A percentile compares a stretch with the other conserved stretches of the same genome.
phyloP scores from a whole-genome alignment of 1,140 invertebrate genomes.

The Diachasma alloeum region DNA sequence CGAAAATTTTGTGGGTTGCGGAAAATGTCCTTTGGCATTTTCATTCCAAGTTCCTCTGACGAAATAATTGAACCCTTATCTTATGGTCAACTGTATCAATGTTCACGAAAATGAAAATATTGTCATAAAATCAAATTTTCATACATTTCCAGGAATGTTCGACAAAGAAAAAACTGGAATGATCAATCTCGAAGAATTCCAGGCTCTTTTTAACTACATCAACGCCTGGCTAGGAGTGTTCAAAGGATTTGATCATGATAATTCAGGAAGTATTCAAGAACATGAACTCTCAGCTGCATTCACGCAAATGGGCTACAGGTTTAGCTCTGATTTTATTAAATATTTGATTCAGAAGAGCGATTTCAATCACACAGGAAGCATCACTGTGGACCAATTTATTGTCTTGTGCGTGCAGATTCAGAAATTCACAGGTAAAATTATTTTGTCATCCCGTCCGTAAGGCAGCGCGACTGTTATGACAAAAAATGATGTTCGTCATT shows the following conservation, averaged over 20 bases:
- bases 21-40: too few relatives aligned
- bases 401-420: conserved; percentile 88
- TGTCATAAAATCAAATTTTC: not conserved
- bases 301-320: conserved; percentile 87
- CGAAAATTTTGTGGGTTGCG: too few relatives aligned
- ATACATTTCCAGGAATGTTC: conserved; percentile 77
- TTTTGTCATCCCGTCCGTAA: too few relatives aligned
- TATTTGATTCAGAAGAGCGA: conserved; percentile 77
- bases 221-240: conserved; percentile 88
- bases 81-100: too few relatives aligned
- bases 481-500: not conserved
- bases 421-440: conserved; percentile 72
- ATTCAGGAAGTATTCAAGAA: conserved; percentile 85
- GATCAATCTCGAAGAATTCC: conserved; percentile 88
- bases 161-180: conserved; percentile 84
- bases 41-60: too few relatives aligned
- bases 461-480: too few relatives aligned
- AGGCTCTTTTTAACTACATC: conserved; percentile 87
- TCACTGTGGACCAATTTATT: conserved; percentile 89
- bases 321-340: conserved; percentile 80
- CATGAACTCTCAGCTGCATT: conserved; percentile 80
- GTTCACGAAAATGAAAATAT: conserved; percentile 6
- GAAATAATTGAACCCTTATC: too few relatives aligned
- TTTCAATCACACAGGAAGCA: conserved; percentile 67
- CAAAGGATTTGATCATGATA: conserved; percentile 82